Conservation (phyloP, 2,888 invertebrate species). For the Trachelus iudaicus region DNA sequence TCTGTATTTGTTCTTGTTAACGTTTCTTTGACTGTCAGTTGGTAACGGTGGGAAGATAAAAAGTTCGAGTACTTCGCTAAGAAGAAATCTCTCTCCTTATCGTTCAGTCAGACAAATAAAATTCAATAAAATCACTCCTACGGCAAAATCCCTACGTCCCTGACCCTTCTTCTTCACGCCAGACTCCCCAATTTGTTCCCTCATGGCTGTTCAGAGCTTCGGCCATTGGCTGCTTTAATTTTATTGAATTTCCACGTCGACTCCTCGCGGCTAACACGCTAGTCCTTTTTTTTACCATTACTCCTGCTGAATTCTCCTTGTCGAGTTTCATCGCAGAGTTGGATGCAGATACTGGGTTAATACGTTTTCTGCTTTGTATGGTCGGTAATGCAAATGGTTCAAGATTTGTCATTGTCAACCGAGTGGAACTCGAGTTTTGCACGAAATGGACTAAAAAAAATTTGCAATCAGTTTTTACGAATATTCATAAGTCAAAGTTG, state of each 20-base stretch:
- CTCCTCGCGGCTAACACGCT: neutral
- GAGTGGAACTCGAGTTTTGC: neutral
- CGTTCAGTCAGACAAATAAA: conserved; percentile 11
- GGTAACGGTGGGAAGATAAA: neutral
- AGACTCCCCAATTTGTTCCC: neutral
- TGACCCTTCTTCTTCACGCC: neutral
- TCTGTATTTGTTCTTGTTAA: neutral
- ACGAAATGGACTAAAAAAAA: neutral
- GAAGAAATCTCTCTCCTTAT: neutral
- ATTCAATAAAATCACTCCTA: conserved; percentile 9
- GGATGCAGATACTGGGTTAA: neutral
- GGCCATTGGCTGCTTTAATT: neutral
- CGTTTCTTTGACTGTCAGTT: neutral
- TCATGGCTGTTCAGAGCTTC: neutral
- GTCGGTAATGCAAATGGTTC: too few relatives aligned
- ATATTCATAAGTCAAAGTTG: neutral
- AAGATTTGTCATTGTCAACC: neutral
- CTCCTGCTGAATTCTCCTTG: neutral
- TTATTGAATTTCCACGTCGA: neutral
- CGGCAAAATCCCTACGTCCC: neutral
- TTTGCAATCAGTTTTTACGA: neutral
- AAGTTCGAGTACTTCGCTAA: neutral
- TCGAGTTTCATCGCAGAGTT: neutral
- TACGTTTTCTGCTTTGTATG: neutral
- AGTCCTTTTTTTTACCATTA: neutral